Conservation (phyloP, 2,797 vertebrate species). For the Pseudomugil gertrudae region DNA sequence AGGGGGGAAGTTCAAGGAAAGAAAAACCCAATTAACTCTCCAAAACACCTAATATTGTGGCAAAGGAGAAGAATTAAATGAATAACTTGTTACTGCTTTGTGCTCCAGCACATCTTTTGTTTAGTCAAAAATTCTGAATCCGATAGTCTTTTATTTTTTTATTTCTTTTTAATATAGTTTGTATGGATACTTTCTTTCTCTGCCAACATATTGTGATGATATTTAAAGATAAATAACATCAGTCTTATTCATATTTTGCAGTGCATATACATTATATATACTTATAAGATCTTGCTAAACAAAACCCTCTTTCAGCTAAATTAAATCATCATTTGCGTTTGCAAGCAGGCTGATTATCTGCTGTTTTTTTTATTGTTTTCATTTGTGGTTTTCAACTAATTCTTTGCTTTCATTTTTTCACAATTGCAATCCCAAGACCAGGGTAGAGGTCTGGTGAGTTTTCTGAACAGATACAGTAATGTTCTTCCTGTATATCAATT, state of each 20-base stretch:
- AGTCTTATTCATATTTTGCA: neutral
- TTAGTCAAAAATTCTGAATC: constrained; percentile 27
- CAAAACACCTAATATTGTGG: constrained; percentile 77
- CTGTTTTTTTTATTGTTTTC: constrained; percentile 1
- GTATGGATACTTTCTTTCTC: neutral
- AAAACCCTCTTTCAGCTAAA: constrained; percentile 19
- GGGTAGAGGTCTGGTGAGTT: constrained; percentile 9
- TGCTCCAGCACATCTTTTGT: constrained; percentile 38
- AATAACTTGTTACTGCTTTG: constrained; percentile 66
- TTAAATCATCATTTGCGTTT: neutral
- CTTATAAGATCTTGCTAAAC: constrained; percentile 1
- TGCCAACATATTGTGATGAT: neutral
- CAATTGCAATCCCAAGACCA: constrained; percentile 31
- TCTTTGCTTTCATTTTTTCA: constrained; percentile 42
- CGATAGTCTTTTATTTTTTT: too few relatives aligned
- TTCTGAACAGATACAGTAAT: constrained; percentile 36
- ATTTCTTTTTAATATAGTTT: neutral
- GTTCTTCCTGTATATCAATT: constrained; percentile 26
- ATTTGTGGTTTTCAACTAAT: constrained; percentile 14
- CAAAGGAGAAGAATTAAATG: constrained; percentile 74
- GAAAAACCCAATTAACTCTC: constrained; percentile 82
- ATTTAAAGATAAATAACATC: neutral
- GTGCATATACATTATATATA: neutral
- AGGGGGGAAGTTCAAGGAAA: constrained; percentile 80
- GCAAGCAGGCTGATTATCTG: constrained; percentile 18